Evolutionary conservation across 2,888 invertebrate genomes (phyloP), one percentile per base, ranked within the genome.

Genomic region (Leptogaster cylindrica): DNA sequence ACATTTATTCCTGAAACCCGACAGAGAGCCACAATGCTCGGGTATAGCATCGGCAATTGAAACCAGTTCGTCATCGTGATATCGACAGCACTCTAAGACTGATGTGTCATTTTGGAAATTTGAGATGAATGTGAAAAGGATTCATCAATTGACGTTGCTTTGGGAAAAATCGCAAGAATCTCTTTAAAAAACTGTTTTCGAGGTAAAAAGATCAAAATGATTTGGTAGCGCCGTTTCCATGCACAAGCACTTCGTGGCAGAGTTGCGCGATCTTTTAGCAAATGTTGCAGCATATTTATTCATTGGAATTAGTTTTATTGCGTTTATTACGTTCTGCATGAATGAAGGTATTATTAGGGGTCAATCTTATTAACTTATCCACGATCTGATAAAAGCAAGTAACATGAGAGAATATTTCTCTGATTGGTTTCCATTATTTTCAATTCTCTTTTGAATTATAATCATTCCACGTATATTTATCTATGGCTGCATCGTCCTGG

Each of bases 51-150:
- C 52, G 52, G 66, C 70, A 68, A 68, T 66, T 27, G 66, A 70
- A 70, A 70, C 52, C 66, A 55, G 68, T 70, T 68, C 69, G 70
- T 70, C 70, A 70, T 70, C 65, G 50, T 70, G 70, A 52, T 65
- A 58, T 70, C 66, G 66, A 28, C 51, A 66, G 41, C 33, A 33
- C 33, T 14, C 36, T 23, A 14, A 20, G 50, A 28, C 41, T 41
- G 44, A 44, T 58, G 44, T 61, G 61, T 61, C 61, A 61, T 44
- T 61, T 48, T 7, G 23, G 41, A 23, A 20, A 14, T 3, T 18
- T 8, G 2, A n/a, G 41, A 2, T 12, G 14, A 55, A 14, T 39
- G 39, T 12, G 25, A 28, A 41, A 16, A 25, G 61, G 61, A 27
- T 3, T 25, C 51, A n/a, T n/a, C n/a, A n/a, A n/a, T n/a, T n/a